Evolutionary conservation across 2,797 vertebrate genomes (phyloP), one percentile per base, ranked within the genome.

Genomic region (Setipinna tenuifilis): DNA sequence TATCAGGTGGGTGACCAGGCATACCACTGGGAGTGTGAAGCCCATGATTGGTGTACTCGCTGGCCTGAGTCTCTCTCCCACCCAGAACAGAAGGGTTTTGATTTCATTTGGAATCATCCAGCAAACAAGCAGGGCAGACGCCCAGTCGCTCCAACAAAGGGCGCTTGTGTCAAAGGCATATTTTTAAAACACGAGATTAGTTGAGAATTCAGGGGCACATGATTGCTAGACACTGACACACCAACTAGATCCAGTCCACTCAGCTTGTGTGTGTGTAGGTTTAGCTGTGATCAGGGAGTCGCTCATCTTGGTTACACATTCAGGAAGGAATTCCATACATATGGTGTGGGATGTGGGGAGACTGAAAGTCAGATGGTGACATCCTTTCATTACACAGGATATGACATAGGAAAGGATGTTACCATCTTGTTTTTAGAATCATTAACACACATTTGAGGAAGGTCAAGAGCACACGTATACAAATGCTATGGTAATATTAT

Each of bases 41-140:
- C 88, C 87, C 87, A 87, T 90, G 88, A 75, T 10, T 28, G 17
- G 28, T 31, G 6, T 41, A 31, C 68, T 35, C 14, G 31, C 28
- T 75, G 68, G 28, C 68, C 68, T 75, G 31, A 16, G 68, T 78
- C 50, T 75, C 44, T 21, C 6, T 82, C 57, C 62, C 89, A 86
- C 78, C 82, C 83, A 87, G 86, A 93, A 91, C 91, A 89, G 88
- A 86, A 84, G 89, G 68, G 83, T 85, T 50, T 78, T 88, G 86
- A 87, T 87, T 41, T 68, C 14, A 68, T 68, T 68, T 31, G 25
- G 41, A 82, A 25, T 17, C 31, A 65, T 65, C 59, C 44, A 62
- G 82, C 31, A 16, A 16, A 75, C 68, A 35, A 1, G 68, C 68
- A 75, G 14, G 2, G 28, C 68, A 41, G 14, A 19, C 68, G 4